These are phyloP conservation scores for Meles meles DNA, from an alignment of 2,113 vertebrate species.

Conservation along the genomic window DNA sequence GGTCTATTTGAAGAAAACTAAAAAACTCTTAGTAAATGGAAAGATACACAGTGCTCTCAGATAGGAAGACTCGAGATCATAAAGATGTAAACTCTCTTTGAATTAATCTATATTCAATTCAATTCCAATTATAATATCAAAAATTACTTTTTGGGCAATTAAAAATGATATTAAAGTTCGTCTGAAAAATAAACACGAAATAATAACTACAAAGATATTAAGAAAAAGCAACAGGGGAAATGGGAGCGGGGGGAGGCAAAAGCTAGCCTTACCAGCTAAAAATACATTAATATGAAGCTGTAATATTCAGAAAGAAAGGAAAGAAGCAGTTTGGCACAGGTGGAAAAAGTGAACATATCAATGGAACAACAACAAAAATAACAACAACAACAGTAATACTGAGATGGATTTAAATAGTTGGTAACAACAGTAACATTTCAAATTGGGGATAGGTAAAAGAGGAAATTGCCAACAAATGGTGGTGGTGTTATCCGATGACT, in stretches of 20 bases:
- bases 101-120: not conserved
- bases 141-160: not conserved
- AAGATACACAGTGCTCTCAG: not conserved
- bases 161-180: not conserved
- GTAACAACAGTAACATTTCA: not conserved
- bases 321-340: not conserved
- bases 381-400: not conserved
- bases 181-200: slow-evolving; percentile 21
- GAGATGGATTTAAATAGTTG: not conserved
- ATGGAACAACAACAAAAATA: too few relatives aligned
- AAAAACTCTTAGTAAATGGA: not conserved
- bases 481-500: not conserved
- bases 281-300: not conserved
- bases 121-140: not conserved
- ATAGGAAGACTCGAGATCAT: not conserved
- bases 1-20: not conserved
- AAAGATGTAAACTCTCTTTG: not conserved
- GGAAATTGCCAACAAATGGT: not conserved
- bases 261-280: not conserved
- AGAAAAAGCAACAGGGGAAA: not conserved
- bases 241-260: not conserved
- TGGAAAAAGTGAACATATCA: not conserved
- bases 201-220: not conserved
- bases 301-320: not conserved
- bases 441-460: not conserved